Conservation (phyloP, 2,113 vertebrate species). For the Crypturellus undulatus region DNA sequence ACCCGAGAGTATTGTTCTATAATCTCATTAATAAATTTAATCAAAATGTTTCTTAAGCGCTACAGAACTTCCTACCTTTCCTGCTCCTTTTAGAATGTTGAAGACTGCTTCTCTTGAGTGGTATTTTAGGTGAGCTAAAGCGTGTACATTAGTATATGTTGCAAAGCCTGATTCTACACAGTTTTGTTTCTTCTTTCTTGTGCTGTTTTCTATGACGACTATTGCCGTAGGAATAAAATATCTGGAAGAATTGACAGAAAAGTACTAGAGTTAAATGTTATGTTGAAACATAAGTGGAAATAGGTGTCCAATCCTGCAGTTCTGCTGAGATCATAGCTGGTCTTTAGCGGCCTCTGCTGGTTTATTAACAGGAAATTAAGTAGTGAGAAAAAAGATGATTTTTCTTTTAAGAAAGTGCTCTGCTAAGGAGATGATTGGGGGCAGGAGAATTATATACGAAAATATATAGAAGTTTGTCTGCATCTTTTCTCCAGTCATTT, state of each 20-base stretch:
- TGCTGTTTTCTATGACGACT: neutral
- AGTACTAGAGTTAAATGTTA: neutral
- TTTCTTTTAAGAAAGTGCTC: neutral
- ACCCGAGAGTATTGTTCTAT: neutral
- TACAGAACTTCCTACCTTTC: neutral
- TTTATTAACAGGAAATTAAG: rapidly evolving
- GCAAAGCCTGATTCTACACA: neutral
- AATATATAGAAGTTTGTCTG: neutral
- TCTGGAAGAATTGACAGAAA: neutral
- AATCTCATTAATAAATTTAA: slow-evolving; percentile 16
- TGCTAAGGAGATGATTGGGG: rapidly evolving
- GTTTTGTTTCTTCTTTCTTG: neutral
- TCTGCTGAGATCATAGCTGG: neutral
- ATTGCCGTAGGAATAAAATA: neutral
- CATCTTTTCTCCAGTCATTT: neutral
- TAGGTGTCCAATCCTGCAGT: neutral
- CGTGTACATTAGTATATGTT: neutral
- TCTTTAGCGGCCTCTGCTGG: slow-evolving; percentile 51
- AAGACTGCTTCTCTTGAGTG: neutral
- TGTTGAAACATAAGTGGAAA: rapidly evolving
- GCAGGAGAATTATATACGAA: neutral
- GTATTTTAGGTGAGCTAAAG: neutral
- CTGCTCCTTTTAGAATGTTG: neutral
- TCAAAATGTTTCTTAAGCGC: neutral
- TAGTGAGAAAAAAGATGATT: neutral